Evolutionary conservation across 2,113 vertebrate genomes (phyloP).

Genomic region (Callithrix jacchus): DNA sequence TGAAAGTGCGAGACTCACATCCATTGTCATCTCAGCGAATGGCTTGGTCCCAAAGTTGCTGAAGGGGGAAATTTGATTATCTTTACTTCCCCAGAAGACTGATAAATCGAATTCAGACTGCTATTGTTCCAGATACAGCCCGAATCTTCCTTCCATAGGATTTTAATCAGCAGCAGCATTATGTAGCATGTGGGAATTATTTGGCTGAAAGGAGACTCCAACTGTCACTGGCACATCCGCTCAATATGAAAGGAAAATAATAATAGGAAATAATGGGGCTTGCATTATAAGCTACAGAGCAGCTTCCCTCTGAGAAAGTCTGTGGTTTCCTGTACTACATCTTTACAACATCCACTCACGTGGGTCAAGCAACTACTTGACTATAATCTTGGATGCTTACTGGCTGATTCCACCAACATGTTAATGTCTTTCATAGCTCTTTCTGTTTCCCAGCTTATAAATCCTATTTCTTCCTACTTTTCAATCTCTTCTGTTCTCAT

Average conservation of each 20-base stretch:
- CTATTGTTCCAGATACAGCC: constrained; percentile 70
- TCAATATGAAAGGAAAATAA: constrained; percentile 67
- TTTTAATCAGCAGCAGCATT: constrained; percentile 74
- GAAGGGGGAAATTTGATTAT: constrained; percentile 75
- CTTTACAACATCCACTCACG: constrained; percentile 5
- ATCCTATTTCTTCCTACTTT: background rate
- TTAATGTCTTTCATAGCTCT: constrained; percentile 1
- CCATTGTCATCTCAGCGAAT: constrained; percentile 62
- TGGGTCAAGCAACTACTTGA: constrained; percentile 14
- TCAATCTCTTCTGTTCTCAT: background rate
- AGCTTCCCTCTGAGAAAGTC: constrained; percentile 61
- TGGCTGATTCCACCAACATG: background rate
- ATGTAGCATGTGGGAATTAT: constrained; percentile 75
- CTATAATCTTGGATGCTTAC: background rate
- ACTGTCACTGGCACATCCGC: constrained; percentile 61
- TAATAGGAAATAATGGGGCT: constrained; percentile 39
- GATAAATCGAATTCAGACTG: constrained; percentile 71
- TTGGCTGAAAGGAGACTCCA: constrained; percentile 73
- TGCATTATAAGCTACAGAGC: constrained; percentile 53
- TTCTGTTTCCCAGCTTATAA: background rate
- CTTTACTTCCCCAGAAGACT: constrained; percentile 73
- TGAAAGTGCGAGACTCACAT: constrained; percentile 39
- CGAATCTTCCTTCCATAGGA: constrained; percentile 67
- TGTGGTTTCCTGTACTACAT: background rate
- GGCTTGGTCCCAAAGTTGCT: constrained; percentile 66